These are phyloP conservation scores for Drosophila stalkeri DNA, from an alignment of 2,888 invertebrate species.

Conservation along the genomic window DNA sequence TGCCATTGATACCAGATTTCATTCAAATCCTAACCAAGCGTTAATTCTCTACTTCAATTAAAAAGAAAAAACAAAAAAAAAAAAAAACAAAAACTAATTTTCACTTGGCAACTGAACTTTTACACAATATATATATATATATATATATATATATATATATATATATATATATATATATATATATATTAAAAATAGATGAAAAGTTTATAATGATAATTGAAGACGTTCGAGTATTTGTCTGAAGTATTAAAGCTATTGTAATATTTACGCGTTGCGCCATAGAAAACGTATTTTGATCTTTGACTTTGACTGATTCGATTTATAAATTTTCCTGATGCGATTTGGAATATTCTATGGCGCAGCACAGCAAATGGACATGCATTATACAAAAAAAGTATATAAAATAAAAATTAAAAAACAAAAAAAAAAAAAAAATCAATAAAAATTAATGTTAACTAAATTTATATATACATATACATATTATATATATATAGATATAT, in stretches of 20 bases:
- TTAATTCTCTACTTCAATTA: conserved; percentile 9
- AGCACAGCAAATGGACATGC: conserved; percentile 40
- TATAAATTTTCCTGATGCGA: conserved; percentile 8
- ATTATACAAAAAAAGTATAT: conserved; percentile 28
- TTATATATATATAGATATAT: conserved; percentile 33
- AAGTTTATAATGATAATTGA: conserved; percentile 11
- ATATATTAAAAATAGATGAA: conserved; percentile 7
- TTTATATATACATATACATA: conserved; percentile 74
- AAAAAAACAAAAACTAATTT: conserved; percentile 10
- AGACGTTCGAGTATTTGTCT: conserved; percentile 44
- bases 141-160: conserved; percentile 1
- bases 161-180: too few species aligned
- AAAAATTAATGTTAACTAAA: conserved; percentile 75
- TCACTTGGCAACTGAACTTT: conserved; percentile 23
- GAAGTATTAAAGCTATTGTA: conserved; percentile 57
- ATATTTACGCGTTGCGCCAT: conserved; percentile 28
- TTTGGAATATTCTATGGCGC: conserved; percentile 32
- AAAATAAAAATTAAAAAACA: neutral
- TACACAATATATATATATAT: neutral
- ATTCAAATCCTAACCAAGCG: neutral
- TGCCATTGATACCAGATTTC: conserved; percentile 41
- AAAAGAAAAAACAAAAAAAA: neutral
- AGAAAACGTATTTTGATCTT: neutral
- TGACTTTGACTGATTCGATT: conserved; percentile 34
- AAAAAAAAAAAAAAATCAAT: conserved; percentile 39